Base-by-base conservation (phyloP, 2,888 invertebrate species). In the Marasmarcha lunaedactyla region DNA sequence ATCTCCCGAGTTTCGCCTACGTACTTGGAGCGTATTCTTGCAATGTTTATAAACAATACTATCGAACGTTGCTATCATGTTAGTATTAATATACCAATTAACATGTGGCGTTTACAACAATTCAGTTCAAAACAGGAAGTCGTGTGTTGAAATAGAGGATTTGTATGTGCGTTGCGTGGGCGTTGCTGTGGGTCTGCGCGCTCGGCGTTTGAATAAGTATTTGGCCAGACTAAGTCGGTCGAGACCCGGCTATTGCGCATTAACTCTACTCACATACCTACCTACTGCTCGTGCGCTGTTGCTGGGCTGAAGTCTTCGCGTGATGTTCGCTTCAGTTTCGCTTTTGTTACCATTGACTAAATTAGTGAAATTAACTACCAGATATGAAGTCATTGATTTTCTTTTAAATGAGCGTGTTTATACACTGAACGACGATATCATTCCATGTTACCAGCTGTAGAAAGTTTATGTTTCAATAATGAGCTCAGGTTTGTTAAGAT, bases 81-180 rank as follows among this genome's bases (percentile, higher is more conserved):
- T 4, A 9, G 30, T 11, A 25, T 25, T 25, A 25, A 25, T 6
- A 11, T 30, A 30, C 30, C 30, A 30, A 30, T 30, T 30, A 30
- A 30, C 30, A 30, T 30, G 30, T 30, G 11, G 11, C 9, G 35
- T 39, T 20, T 15, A 11, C 5, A 39, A 39, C 34, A 26, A 30
- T 38, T 40, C 40, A 27, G 30, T 30, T 55, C 50, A 63, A 71
- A 64, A 73, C 77, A 73, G 79, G 79, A 77, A 76, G 64, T 57
- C 54, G n/a, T 49, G 47, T 67, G 60, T 65, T 55, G 59, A 65
- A 71, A 64, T 59, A 56, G 58, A 57, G 51, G 65, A 71, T 67
- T 68, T 20, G 20, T 20, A 20, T 20, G 68, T 30, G 65, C 25
- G 36, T 47, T 52, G 52, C 48, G 72, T 70, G 66, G 77, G 77